Percentiles rank a stretch among this genome's conserved stretches.
These are phyloP conservation scores for Rhabdomys pumilio DNA, from an alignment of 2,797 vertebrate species.

Conservation along the genomic window DNA sequence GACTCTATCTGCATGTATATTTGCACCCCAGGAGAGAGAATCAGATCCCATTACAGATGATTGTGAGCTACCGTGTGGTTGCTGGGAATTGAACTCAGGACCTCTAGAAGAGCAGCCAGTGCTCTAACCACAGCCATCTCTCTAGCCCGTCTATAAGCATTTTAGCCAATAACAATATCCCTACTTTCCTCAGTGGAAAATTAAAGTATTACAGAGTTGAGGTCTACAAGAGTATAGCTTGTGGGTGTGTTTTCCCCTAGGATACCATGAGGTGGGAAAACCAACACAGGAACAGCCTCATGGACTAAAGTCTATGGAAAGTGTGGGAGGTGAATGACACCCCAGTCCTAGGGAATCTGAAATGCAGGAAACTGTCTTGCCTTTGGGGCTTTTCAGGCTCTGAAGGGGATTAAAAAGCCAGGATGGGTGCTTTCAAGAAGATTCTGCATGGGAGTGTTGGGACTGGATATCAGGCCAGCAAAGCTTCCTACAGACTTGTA, in stretches of 20 bases:
- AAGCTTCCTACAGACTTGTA: neutral
- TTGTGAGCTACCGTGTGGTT: neutral
- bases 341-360: neutral
- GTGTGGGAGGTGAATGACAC: neutral
- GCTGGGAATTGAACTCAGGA: neutral
- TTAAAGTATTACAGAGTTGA: neutral
- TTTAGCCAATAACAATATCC: neutral
- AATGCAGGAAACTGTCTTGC: neutral
- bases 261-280: neutral
- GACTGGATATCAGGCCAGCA: neutral
- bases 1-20: neutral
- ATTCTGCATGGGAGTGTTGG: neutral
- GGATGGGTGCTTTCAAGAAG: neutral
- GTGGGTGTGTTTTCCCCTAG: neutral
- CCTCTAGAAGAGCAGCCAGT: neutral
- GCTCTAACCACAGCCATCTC: neutral
- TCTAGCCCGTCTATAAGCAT: neutral
- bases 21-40: neutral
- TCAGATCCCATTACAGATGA: neutral
- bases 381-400: neutral
- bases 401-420: neutral
- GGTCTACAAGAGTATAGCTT: neutral
- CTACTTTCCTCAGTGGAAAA: neutral
- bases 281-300: neutral
- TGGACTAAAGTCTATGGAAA: neutral